Base-by-base conservation (phyloP, 2,797 vertebrate genomes). In the Aphelocoma californica region DNA sequence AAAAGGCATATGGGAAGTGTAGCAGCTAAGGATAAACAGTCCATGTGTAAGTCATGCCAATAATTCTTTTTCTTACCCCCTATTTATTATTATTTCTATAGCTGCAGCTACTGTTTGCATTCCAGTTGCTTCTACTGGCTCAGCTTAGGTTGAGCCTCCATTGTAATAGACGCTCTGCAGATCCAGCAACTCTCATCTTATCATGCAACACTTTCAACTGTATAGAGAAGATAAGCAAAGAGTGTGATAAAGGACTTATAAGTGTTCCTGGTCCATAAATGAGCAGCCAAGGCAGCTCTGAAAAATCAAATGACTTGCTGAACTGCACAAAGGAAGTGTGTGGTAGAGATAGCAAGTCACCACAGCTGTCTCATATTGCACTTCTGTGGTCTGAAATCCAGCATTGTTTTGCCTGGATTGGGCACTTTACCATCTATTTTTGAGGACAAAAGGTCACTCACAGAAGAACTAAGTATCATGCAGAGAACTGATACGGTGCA, bases 371-470 rank as follows among this genome's bases (percentile, higher is more conserved):
- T 90, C 72, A 19, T 10, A 34, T 64, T 71, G 32, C 69, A 69
- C 15, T 48, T 53, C 29, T 78, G 23, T 57, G 32, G 26, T 72
- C 40, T 94, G 67, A 81, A 87, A 50, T 53, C 47, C 45, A 45
- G 75, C 62, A 69, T 40, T 1, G 5, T 38, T 80, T 85, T 86
- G 32, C 18, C 36, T 42, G 18, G 2, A 62, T n/a, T 69, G 51
- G 47, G 25, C 29, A 54, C 7, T 72, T 81, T 79, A 64, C 14
- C 12, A 23, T 72, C 65, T 50, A 44, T 70, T 95, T 83, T 81
- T 57, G 94, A 95, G 79, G 92, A 66, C 45, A 65, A 95, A 81
- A 93, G 18, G 50, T 87, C 65, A 20, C 38, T 93, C 81, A 65
- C 42, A 81, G n/a, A 18, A 93, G 42, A 96, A 47, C 18, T 14